Conservation (phyloP, 2,113 vertebrate species). For the Elephantulus edwardii region DNA sequence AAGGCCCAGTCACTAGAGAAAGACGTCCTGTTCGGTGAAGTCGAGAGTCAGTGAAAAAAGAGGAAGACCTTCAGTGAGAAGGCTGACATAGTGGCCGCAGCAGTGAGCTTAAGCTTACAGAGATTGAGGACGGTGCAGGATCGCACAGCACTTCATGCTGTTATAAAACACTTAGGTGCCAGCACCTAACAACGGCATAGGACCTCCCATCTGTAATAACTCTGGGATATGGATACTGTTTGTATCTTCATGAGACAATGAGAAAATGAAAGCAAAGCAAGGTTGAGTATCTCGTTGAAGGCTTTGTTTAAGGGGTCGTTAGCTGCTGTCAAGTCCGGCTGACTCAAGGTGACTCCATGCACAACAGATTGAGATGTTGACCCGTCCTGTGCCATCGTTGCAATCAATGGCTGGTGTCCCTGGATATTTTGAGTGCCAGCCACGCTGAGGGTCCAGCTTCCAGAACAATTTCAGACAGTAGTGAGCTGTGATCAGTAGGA, state of each 20-base stretch:
- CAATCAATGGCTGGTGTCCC: neutral
- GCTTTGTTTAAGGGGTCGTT: neutral
- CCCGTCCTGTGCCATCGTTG: neutral
- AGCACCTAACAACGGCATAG: too few relatives aligned
- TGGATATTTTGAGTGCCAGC: neutral
- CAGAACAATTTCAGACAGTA: neutral
- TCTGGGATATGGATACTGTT: neutral
- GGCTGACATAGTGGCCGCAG: too few relatives aligned
- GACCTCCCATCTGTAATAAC: too few relatives aligned
- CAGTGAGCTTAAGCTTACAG: too few relatives aligned
- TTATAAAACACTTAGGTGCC: too few relatives aligned
- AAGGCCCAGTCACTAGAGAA: too few relatives aligned
- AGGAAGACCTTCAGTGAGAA: too few relatives aligned
- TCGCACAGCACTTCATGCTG: too few relatives aligned
- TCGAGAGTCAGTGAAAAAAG: too few relatives aligned
- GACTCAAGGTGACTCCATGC: neutral
- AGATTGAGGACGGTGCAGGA: too few relatives aligned
- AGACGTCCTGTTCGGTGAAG: too few relatives aligned
- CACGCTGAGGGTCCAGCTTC: neutral
- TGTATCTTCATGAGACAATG: neutral
- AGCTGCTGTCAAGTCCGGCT: neutral
- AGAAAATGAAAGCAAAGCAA: neutral
- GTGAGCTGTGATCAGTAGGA: neutral
- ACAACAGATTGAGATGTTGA: neutral
- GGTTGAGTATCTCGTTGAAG: neutral